Evolutionary conservation across 2,888 invertebrate species (phyloP).

Genomic region (Xestobium rufovillosum): DNA sequence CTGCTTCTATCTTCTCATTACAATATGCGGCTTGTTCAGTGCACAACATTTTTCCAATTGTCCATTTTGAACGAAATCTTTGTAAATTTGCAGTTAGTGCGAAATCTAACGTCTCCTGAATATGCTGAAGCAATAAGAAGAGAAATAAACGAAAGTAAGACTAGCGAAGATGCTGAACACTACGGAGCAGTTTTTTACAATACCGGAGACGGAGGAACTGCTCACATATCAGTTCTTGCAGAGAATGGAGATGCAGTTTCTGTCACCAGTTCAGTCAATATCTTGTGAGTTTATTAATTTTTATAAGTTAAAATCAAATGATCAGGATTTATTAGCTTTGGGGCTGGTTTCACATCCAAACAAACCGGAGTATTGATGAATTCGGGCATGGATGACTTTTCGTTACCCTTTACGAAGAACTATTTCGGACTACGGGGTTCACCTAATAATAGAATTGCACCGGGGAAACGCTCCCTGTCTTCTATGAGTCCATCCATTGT

Average conservation of each 20-base stretch:
- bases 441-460: constrained; percentile 69
- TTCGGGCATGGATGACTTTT: constrained; percentile 94
- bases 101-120: constrained; percentile 54
- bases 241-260: constrained; percentile 88
- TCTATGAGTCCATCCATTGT: constrained; percentile 82
- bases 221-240: constrained; percentile 80
- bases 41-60: no score
- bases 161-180: constrained; percentile 53
- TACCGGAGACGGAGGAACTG: constrained; percentile 69
- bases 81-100: constrained; percentile 44
- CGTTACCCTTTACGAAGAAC: constrained; percentile 64
- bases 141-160: constrained; percentile 58
- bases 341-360: constrained; percentile 68
- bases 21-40: no score
- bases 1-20: no score
- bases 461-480: constrained; percentile 76
- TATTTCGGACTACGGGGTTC: constrained; percentile 68
- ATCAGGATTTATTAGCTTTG: constrained; percentile 58
- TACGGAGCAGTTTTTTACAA: constrained; percentile 60
- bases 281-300: constrained; percentile 29
- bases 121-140: constrained; percentile 52
- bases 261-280: constrained; percentile 68
- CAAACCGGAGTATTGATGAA: constrained; percentile 89
- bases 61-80: constrained; percentile 12
- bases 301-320: not conserved